A percentile compares a stretch with the other conserved stretches of the same genome.
Conservation (phyloP, 1,140 invertebrate species). For the Platyscapa corneri region DNA sequence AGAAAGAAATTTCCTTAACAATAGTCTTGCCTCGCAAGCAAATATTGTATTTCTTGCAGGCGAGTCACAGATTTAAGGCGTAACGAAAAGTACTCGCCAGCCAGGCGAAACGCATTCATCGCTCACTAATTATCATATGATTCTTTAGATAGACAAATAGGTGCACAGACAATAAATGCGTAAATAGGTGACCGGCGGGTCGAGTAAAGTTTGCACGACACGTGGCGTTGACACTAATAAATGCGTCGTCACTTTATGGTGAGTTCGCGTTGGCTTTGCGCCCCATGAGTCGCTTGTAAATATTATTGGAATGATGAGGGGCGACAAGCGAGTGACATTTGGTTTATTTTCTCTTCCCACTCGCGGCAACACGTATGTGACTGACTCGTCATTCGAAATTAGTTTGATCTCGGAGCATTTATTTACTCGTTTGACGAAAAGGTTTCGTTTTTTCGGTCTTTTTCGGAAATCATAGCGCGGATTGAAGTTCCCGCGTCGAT, state of each 20-base stretch:
- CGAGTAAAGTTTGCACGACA: constrained; percentile 52
- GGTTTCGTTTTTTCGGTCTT: not conserved
- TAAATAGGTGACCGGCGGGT: not conserved
- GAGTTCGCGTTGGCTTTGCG: not conserved
- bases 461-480: not conserved
- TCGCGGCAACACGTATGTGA: not conserved
- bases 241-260: not conserved
- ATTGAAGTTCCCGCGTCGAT: too few relatives aligned
- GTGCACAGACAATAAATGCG: not conserved
- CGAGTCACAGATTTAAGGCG: too few relatives aligned
- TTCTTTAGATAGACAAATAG: not conserved
- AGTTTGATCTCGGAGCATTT: not conserved
- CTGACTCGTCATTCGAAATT: not conserved
- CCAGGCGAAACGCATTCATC: not conserved
- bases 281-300: constrained; percentile 49
- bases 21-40: too few relatives aligned
- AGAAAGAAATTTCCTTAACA: too few relatives aligned
- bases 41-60: too few relatives aligned
- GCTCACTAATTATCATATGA: not conserved
- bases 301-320: constrained; percentile 55
- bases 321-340: constrained; percentile 10
- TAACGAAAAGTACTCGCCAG: not conserved
- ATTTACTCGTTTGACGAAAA: not conserved
- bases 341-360: constrained; percentile 29
- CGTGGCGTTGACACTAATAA: constrained; percentile 41